A percentile compares a stretch with the other conserved stretches of the same genome.
Evolutionary conservation across 2,797 vertebrate species (phyloP).

Genomic region (Urophycis tenuis): DNA sequence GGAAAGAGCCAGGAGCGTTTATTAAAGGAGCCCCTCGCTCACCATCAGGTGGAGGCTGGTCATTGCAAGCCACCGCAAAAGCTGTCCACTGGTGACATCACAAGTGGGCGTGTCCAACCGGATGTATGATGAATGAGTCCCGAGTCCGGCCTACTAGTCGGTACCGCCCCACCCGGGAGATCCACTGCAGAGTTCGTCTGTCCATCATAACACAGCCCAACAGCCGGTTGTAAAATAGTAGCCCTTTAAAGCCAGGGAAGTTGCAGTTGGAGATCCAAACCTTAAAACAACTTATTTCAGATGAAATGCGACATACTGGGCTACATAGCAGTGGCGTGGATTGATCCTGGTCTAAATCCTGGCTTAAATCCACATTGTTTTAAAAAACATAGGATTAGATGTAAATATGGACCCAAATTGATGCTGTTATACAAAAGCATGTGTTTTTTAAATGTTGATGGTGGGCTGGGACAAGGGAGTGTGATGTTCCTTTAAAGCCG

Average conservation of each 20-base stretch:
- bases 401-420: too few relatives aligned
- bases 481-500: too few relatives aligned
- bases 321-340: not conserved
- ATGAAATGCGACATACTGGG: not conserved
- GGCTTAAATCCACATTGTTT: not conserved
- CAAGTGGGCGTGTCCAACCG: not conserved
- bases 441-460: too few relatives aligned
- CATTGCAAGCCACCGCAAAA: not conserved
- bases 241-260: not conserved
- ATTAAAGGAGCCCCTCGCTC: not conserved
- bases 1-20: too few relatives aligned
- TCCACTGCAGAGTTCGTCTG: not conserved
- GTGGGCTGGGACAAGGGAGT: too few relatives aligned
- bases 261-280: not conserved
- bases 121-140: not conserved
- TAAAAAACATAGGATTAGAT: not conserved
- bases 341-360: not conserved
- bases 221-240: not conserved
- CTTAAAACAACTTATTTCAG: not conserved
- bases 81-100: not conserved
- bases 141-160: not conserved
- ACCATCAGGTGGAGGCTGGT: not conserved
- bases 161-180: not conserved
- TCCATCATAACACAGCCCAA: not conserved
- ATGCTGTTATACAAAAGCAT: too few relatives aligned